These are phyloP conservation scores for Drosophila carrolli DNA, from an alignment of 1,140 invertebrate genomes.

Conservation along the genomic window DNA sequence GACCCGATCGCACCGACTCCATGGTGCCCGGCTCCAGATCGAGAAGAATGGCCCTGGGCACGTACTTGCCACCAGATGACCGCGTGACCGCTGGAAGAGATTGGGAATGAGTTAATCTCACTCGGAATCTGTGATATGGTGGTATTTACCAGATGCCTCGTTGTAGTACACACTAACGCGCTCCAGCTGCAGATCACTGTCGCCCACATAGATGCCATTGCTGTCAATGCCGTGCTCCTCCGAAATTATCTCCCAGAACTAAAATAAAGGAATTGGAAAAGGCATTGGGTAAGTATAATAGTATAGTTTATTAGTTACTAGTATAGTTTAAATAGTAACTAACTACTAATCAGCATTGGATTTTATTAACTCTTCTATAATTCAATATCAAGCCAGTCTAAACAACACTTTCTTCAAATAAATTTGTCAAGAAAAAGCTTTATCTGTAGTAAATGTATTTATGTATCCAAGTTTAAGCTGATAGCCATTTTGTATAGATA, in stretches of 20 bases:
- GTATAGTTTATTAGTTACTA: too few species aligned
- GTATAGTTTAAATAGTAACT: too few species aligned
- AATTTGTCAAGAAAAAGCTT: too few species aligned
- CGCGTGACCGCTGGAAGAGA: slow-evolving; percentile 71
- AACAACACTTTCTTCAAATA: too few species aligned
- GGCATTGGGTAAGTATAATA: too few species aligned
- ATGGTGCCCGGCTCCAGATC: slow-evolving; percentile 92
- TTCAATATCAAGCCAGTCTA: too few species aligned
- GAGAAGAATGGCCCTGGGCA: slow-evolving; percentile 91
- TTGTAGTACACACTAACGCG: slow-evolving; percentile 96
- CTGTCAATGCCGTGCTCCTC: slow-evolving; percentile 96
- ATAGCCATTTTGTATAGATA: too few species aligned
- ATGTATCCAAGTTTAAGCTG: too few species aligned
- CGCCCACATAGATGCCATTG: slow-evolving; percentile 92
- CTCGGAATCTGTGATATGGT: background rate
- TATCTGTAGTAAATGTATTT: too few species aligned
- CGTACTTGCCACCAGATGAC: slow-evolving; percentile 89
- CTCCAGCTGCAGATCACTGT: slow-evolving; percentile 94
- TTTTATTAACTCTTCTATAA: too few species aligned
- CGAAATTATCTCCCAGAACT: slow-evolving; percentile 98
- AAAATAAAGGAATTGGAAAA: slow-evolving; percentile 76
- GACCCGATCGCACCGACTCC: slow-evolving; percentile 90
- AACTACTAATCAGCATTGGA: too few species aligned
- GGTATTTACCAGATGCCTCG: slow-evolving; percentile 90
- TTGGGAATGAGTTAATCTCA: background rate